These are phyloP conservation scores for Pheosia gnoma DNA, from an alignment of 2,888 invertebrate species.

Conservation along the genomic window DNA sequence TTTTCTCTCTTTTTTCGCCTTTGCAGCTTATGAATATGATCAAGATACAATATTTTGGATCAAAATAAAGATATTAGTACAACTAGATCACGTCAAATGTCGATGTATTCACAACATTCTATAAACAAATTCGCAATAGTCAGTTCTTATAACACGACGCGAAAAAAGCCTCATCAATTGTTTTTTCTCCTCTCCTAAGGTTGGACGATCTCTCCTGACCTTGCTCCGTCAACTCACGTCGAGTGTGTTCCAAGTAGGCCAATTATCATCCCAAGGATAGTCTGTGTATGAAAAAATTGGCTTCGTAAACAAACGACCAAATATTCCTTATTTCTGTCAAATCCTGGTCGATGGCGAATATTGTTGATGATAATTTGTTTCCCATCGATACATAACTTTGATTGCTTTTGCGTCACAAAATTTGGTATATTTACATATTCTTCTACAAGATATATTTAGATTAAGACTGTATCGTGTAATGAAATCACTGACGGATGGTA, in stretches of 20 bases:
- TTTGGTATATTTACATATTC: slow-evolving; percentile 15
- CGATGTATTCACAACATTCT: neutral
- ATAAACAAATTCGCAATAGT: slow-evolving; percentile 1
- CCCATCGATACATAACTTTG: neutral
- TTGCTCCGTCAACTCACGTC: slow-evolving; percentile 28
- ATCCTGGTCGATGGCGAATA: neutral
- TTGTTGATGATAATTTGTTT: neutral
- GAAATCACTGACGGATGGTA: slow-evolving; percentile 35
- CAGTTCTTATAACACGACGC: neutral
- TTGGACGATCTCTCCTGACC: slow-evolving; percentile 29
- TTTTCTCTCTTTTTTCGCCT: too few species aligned
- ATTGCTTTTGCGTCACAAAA: neutral
- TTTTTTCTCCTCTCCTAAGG: slow-evolving; percentile 15
- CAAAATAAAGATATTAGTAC: neutral
- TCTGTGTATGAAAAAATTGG: slow-evolving; percentile 18
- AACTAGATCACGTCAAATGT: neutral
- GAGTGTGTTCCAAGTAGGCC: slow-evolving; percentile 37
- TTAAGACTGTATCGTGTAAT: slow-evolving; percentile 30
- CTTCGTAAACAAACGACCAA: slow-evolving; percentile 4
- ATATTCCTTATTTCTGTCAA: neutral
- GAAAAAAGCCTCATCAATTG: slow-evolving; percentile 19
- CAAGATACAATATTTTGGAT: too few species aligned
- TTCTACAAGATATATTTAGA: slow-evolving; percentile 40
- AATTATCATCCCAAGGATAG: slow-evolving; percentile 29
- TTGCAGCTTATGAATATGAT: too few species aligned